phyloP scores from a whole-genome alignment of 2,113 vertebrate genomes.

The Tor tambroides region DNA sequence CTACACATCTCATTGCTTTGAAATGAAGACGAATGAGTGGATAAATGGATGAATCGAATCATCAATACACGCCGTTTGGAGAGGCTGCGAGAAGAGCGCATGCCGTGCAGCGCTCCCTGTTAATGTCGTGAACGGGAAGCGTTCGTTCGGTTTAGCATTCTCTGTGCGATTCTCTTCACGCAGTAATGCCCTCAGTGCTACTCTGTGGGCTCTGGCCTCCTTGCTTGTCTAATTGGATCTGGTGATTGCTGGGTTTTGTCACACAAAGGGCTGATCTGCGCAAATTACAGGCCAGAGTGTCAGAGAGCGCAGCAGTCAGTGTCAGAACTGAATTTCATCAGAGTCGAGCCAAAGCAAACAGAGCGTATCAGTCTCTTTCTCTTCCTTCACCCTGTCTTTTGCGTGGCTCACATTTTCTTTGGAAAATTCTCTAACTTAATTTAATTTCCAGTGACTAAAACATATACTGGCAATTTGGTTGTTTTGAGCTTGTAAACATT shows the following conservation, averaged over 20 bases:
- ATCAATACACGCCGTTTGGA: conserved; percentile 20
- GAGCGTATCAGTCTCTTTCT: not conserved
- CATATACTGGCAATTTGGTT: not conserved
- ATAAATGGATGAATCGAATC: conserved; percentile 22
- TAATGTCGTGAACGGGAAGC: not conserved
- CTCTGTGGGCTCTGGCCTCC: conserved; percentile 25
- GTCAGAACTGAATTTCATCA: conserved; percentile 47
- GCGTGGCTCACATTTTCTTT: not conserved
- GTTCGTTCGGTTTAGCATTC: conserved; percentile 25
- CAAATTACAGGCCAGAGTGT: conserved; percentile 55
- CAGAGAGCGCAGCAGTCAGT: conserved; percentile 34
- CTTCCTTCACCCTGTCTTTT: not conserved
- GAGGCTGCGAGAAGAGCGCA: not conserved
- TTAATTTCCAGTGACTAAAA: not conserved
- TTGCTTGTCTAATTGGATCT: conserved; percentile 57
- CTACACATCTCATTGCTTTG: conserved; percentile 29
- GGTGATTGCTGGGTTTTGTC: conserved; percentile 50
- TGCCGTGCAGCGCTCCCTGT: not conserved
- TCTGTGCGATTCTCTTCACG: conserved; percentile 11
- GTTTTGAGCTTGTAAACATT: not conserved
- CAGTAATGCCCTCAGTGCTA: conserved; percentile 19
- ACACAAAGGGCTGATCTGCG: conserved; percentile 44
- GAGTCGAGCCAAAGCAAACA: not conserved
- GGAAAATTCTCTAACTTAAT: not conserved
- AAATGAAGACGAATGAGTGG: not conserved